A percentile compares a stretch with the other conserved stretches of the same genome.
These are phyloP conservation scores for Piprites chloris DNA, from an alignment of 2,113 vertebrate genomes.

Conservation along the genomic window DNA sequence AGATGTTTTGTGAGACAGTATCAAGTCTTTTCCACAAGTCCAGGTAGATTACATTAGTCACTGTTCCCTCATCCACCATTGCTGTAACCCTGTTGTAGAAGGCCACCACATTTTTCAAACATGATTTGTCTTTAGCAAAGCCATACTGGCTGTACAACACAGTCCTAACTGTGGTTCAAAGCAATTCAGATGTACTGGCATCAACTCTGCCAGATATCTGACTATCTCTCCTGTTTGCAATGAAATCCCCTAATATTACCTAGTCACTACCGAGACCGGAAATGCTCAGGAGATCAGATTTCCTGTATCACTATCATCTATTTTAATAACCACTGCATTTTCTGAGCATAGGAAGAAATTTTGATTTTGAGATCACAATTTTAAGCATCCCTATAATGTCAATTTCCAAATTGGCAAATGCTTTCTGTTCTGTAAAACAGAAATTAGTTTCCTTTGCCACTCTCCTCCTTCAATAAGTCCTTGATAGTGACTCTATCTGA, in stretches of 20 bases:
- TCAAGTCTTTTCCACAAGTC: neutral
- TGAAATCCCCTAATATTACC: neutral
- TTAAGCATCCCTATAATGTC: neutral
- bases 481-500: neutral
- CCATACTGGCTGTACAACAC: neutral
- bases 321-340: neutral
- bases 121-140: neutral
- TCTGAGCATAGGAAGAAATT: neutral
- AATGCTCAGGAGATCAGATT: neutral
- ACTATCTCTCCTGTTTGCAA: neutral
- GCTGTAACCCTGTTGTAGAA: neutral
- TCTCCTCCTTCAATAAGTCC: neutral
- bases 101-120: neutral
- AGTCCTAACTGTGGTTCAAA: neutral
- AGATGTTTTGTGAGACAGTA: neutral
- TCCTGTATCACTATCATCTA: neutral
- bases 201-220: neutral
- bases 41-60: neutral
- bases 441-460: neutral
- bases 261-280: neutral
- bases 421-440: neutral
- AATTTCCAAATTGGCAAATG: neutral
- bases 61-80: neutral
- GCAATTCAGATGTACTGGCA: neutral
- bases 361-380: neutral